Evolutionary conservation across 2,797 vertebrate genomes (phyloP), one percentile per base, ranked within the genome.

Genomic region (Balearica regulorum): DNA sequence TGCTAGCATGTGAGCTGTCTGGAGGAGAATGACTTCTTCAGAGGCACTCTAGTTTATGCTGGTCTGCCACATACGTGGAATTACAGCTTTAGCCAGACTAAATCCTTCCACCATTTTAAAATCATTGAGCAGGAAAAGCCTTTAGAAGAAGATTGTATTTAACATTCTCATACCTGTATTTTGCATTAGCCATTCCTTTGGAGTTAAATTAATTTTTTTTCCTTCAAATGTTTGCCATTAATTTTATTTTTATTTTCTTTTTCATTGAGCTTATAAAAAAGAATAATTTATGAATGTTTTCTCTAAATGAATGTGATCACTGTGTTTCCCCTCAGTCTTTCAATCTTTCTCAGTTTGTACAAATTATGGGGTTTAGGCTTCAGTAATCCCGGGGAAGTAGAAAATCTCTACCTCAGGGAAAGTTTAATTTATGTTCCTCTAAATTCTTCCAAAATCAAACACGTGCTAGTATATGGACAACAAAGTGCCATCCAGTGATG

Each of bases 371-470:
- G 1, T 84, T 65, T 85, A 86, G 66, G 60, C 51, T 76, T 71
- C 78, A 57, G 58, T 72, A 91, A 82, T 89, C 70, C 37, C 15
- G 10, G 83, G 31, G 49, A 93, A 83, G 64, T 5, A 69, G 68
- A 79, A 89, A 82, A 72, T 89, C 46, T 68, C 22, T 16, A 3
- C 66, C 76, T 82, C 62, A 49, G 66, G 62, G 37, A 60, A 94
- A 60, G 22, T 53, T 89, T 75, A 39, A 17, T 49, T 95, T 65
- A 65, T 72, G 28, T 25, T 71, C 16, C 28, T 75, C 54, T 89
- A 85, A 87, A 87, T 53, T 71, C 58, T 72, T 71, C 44, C 26
- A 82, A 83, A 94, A 92, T 81, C 53, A 82, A 92, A 57, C 61
- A 81, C 3, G 20, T 41, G 16, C 31, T 68, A 51, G 13, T 81